phyloP scores from a whole-genome alignment of 2,888 invertebrate species.

The Chaetogeoica ovagalla region DNA sequence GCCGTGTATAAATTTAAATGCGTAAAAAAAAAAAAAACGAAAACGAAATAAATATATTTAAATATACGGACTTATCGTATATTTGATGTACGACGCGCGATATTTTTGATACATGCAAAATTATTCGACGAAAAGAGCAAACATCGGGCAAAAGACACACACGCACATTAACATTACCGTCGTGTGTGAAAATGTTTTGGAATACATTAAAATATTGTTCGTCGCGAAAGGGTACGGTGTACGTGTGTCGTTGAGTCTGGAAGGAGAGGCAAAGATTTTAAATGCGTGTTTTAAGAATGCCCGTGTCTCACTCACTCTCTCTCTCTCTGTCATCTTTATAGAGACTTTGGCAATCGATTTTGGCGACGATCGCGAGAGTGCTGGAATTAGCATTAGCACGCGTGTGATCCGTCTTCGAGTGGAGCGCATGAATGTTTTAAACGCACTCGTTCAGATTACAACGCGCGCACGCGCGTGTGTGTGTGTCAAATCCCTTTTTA shows the following conservation, averaged over 20 bases:
- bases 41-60: no score
- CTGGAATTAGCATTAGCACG: conserved; percentile 35
- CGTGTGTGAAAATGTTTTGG: conserved; percentile 39
- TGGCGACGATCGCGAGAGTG: background rate
- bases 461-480: no score
- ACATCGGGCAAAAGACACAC: conserved; percentile 30
- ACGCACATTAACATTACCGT: background rate
- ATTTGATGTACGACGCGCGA: background rate
- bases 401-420: conserved; percentile 36
- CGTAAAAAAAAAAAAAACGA: no score
- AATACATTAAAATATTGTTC: conserved; percentile 48
- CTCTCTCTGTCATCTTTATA: no score
- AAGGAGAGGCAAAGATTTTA: conserved; percentile 36
- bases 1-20: no score
- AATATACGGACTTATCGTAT: no score
- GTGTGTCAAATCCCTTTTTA: conserved; percentile 17
- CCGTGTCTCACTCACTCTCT: background rate
- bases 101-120: conserved; percentile 47
- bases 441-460: conserved; percentile 30
- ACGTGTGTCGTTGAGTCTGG: background rate
- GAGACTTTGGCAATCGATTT: background rate
- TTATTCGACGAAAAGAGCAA: conserved; percentile 46
- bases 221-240: background rate
- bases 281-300: conserved; percentile 52
- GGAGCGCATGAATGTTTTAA: conserved; percentile 51